Percentiles rank a stretch among this genome's conserved stretches.
These are phyloP conservation scores for Nettapus auritus DNA, from an alignment of 2,113 vertebrate genomes.

Conservation along the genomic window DNA sequence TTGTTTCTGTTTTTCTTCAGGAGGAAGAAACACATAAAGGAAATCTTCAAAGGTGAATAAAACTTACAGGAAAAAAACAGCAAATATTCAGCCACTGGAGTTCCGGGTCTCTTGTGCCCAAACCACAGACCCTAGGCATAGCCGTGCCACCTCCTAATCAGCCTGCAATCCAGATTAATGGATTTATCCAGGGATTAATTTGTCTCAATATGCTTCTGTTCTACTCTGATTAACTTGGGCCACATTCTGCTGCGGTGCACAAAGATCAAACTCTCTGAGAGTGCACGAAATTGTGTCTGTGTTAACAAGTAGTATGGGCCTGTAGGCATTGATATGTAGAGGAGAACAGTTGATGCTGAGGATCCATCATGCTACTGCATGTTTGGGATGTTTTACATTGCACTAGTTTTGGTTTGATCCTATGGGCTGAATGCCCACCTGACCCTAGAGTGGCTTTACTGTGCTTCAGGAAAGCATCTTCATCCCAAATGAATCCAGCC, in stretches of 20 bases:
- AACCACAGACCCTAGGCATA: neutral
- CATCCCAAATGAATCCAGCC: neutral
- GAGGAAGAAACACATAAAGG: conserved; percentile 90
- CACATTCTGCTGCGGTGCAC: neutral
- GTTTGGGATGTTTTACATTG: neutral
- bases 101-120: neutral
- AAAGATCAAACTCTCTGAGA: neutral
- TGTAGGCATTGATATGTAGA: neutral
- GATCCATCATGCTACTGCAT: neutral
- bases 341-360: neutral
- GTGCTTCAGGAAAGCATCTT: neutral
- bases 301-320: neutral
- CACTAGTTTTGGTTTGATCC: neutral
- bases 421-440: neutral
- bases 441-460: neutral
- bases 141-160: neutral
- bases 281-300: rapidly evolving
- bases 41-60: conserved; percentile 91
- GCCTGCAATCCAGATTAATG: neutral
- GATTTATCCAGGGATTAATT: neutral
- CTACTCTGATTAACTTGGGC: neutral
- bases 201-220: neutral
- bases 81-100: neutral
- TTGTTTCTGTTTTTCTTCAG: conserved; percentile 70
- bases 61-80: neutral